phyloP scores from a whole-genome alignment of 2,797 vertebrate species.

The Nyctalus aviator region DNA sequence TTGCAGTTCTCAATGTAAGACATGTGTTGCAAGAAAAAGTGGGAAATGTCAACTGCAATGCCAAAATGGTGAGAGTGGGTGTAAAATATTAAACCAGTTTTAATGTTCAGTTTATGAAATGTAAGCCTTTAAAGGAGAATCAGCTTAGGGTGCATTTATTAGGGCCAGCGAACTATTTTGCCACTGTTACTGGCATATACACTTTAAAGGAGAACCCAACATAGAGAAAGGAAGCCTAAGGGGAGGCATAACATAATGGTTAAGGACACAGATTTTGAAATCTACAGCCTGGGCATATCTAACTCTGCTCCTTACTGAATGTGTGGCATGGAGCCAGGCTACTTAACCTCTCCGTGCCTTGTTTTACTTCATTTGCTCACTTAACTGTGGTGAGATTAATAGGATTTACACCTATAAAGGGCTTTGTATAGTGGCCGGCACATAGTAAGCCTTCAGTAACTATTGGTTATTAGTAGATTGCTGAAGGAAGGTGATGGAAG shows the following conservation, averaged over 20 bases:
- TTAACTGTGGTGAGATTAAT: not conserved
- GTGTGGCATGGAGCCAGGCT: not conserved
- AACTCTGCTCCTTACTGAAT: not conserved
- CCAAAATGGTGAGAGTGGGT: conserved; percentile 22
- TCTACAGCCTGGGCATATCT: not conserved
- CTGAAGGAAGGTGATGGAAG: not conserved
- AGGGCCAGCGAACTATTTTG: conserved; percentile 22
- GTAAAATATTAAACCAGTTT: conserved; percentile 59
- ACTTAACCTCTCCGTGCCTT: conserved; percentile 10
- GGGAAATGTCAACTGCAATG: not conserved
- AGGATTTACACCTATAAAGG: not conserved
- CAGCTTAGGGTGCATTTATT: not conserved
- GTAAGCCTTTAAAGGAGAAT: conserved; percentile 35
- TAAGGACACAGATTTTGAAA: conserved; percentile 23
- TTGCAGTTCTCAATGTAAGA: conserved; percentile 45
- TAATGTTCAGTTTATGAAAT: conserved; percentile 51
- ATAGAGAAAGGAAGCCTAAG: not conserved
- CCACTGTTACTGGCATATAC: not conserved
- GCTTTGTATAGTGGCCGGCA: not conserved
- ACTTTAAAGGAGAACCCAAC: conserved; percentile 36
- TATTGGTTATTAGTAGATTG: not conserved
- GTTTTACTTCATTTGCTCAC: conserved; percentile 40
- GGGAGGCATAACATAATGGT: not conserved
- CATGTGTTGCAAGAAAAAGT: conserved; percentile 1
- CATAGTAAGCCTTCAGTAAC: not conserved